Base-by-base conservation (phyloP, 2,888 invertebrate genomes). In the Pyralis farinalis region DNA sequence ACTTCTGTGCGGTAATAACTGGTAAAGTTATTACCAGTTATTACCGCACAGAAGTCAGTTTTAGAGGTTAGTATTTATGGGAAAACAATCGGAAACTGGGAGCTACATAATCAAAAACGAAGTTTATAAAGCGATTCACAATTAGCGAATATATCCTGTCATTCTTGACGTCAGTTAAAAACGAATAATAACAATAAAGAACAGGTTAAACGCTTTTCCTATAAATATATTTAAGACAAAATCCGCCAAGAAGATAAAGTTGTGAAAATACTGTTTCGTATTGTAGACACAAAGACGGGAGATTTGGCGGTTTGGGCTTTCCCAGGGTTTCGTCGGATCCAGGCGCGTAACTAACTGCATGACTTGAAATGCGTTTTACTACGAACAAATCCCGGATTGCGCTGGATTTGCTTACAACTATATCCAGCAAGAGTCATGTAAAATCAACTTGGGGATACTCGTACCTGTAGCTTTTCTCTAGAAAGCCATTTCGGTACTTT, bases 291-390 rank as follows among this genome's bases (percentile, higher is more conserved):
- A 62, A 65, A 56, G 58, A 63, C 58, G 61, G 61, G 71, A 73
- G 73, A 70, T 77, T 76, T 75, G 64, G 69, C 58, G 62, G 64
- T 53, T 55, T 54, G 58, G 62, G 70, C 63, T 71, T 71, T 74
- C 63, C 62, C 54, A 57, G 63, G 68, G 67, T 63, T 71, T 60
- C 58, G 49, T 50, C 60, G 71, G 70, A 76, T 77, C 63, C 60
- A 58, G 52, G 51, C 58, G 63, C 66, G 71, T 77, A 77, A 79
- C 77, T 81, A 79, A 79, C 78, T 75, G 75, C 63, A 66, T 60
- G 65, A 66, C 66, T 71, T 65, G 65, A 65, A 79, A 77, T 74
- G 68, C 81, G 69, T 81, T 77, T 72, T 67, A 63, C 65, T 65
- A 66, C 64, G 67, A 67, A 76, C 70, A 72, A 75, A 75, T 64